Evolutionary conservation across 2,888 invertebrate genomes (phyloP).

Genomic region (Ophioninae sp.): DNA sequence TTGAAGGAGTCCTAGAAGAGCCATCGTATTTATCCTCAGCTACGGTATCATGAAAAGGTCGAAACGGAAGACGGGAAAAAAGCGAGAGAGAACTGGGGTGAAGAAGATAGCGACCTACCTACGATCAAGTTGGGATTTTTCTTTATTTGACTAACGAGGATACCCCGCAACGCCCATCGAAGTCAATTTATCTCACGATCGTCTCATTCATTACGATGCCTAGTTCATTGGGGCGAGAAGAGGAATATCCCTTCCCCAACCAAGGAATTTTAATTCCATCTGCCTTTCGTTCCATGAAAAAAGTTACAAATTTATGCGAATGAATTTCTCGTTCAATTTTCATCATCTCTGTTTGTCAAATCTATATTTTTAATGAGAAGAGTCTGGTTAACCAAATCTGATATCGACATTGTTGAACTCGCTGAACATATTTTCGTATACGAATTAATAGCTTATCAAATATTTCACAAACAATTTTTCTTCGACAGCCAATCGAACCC

Average conservation of each 20-base stretch:
- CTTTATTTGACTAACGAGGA: slow-evolving; percentile 61
- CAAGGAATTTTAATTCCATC: slow-evolving; percentile 22
- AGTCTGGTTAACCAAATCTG: neutral
- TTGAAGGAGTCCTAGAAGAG: slow-evolving; percentile 21
- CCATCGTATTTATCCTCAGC: slow-evolving; percentile 26
- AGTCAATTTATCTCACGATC: slow-evolving; percentile 57
- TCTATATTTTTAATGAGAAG: slow-evolving; percentile 8
- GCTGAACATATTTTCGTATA: too few relatives aligned
- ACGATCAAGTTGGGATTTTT: slow-evolving; percentile 45
- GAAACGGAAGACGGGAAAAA: slow-evolving; percentile 9
- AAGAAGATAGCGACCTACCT: slow-evolving; percentile 18
- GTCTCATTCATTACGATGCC: slow-evolving; percentile 51
- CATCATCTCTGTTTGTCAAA: neutral
- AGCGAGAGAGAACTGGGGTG: slow-evolving; percentile 25
- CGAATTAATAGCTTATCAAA: too few relatives aligned
- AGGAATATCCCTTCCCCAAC: slow-evolving; percentile 24
- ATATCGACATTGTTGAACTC: neutral
- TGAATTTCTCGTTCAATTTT: neutral
- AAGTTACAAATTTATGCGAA: slow-evolving; percentile 8
- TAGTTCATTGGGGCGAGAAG: slow-evolving; percentile 9
- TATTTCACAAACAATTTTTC: too few relatives aligned
- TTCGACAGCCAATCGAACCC: too few relatives aligned
- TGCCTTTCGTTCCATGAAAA: slow-evolving; percentile 3
- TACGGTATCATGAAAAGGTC: slow-evolving; percentile 13
- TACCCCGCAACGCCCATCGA: slow-evolving; percentile 48